These are phyloP conservation scores for Slavum lentiscoides DNA, from an alignment of 2,888 invertebrate genomes.

Conservation along the genomic window DNA sequence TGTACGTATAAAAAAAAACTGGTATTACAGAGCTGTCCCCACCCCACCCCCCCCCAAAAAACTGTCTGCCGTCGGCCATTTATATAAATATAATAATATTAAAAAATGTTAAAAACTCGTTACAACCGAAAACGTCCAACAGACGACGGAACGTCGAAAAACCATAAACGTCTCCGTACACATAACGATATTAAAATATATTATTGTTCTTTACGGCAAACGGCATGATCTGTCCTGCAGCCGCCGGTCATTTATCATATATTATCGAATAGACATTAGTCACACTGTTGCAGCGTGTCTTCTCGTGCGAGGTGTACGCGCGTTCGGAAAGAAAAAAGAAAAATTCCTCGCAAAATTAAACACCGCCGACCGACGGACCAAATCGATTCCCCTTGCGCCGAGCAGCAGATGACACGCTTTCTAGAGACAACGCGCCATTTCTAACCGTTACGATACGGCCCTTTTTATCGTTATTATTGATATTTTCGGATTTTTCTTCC, in stretches of 20 bases:
- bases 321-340: neutral
- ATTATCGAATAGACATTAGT: slow-evolving; percentile 25
- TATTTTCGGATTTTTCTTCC: neutral
- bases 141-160: too few relatives aligned
- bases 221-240: neutral
- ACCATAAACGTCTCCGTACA: too few relatives aligned
- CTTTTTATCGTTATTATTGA: slow-evolving; percentile 28
- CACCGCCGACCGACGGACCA: slow-evolving; percentile 25
- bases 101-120: too few relatives aligned
- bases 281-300: neutral
- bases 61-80: too few relatives aligned
- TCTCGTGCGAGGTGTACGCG: neutral
- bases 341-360: slow-evolving; percentile 9
- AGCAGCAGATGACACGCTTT: slow-evolving; percentile 40
- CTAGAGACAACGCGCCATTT: slow-evolving; percentile 31
- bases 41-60: too few relatives aligned
- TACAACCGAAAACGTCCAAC: too few relatives aligned
- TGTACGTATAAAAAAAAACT: too few relatives aligned
- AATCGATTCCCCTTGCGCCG: neutral
- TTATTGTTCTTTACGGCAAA: neutral
- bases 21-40: too few relatives aligned
- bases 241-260: neutral
- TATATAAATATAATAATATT: too few relatives aligned
- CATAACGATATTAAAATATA: neutral
- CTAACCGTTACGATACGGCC: slow-evolving; percentile 16